Evolutionary conservation across 2,888 invertebrate species (phyloP), one percentile per base, ranked within the genome.

Genomic region (Choreutis nemorana): DNA sequence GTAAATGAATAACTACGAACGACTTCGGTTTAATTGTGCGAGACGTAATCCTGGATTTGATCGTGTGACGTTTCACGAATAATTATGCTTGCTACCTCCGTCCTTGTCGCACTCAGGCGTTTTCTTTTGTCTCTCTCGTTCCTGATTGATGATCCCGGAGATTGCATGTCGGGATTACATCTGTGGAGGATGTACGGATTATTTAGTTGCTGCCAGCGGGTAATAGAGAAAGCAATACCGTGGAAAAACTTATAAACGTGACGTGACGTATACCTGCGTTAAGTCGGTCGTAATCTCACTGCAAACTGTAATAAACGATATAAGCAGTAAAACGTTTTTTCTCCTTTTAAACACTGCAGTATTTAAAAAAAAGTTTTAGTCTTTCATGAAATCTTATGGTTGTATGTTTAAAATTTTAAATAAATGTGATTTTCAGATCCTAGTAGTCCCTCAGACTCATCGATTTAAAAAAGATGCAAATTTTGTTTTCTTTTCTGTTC

Each of bases 121-220:
- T n/a, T n/a, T n/a, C n/a, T n/a, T n/a, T n/a, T n/a, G n/a, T n/a
- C n/a, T n/a, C 44, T 42, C 45, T 36, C 36, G 45, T 31, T 30
- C 32, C 50, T 71, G 72, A 73, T 73, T 73, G 72, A 73, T 73
- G 59, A 64, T 52, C 45, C 58, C 68, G 73, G 70, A 73, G 71
- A 73, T 73, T 73, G 71, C 72, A 68, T 67, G 71, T 68, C 72
- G 68, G 68, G 71, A 70, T 71, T 71, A 73, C 65, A 71, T 66
- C 68, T 68, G 60, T 55, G 58, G 55, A 61, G 72, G 67, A 72
- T 67, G 63, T 70, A 53, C 58, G 68, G 68, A 65, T 70, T 71
- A 72, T 71, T 68, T 67, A 67, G 71, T 62, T 59, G 49, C 52
- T 60, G 50, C 53, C 51, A 50, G 49, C 43, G 53, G 41, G 52